A percentile compares a stretch with the other conserved stretches of the same genome.
Evolutionary conservation across 2,888 invertebrate genomes (phyloP).

Genomic region (Norana najaformis): DNA sequence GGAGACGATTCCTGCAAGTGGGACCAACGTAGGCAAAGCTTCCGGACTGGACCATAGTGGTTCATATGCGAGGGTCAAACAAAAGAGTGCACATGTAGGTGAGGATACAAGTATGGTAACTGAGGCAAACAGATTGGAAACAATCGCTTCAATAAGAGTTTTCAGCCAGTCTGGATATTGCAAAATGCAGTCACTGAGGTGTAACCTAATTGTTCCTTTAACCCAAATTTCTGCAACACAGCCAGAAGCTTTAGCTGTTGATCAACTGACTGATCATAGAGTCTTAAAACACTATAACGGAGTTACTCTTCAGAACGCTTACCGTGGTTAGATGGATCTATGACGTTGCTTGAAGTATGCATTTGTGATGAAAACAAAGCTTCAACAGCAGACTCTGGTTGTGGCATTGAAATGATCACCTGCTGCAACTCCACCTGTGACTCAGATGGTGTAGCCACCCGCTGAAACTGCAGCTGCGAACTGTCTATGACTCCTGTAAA

Average conservation of each 20-base stretch:
- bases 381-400: not conserved
- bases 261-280: too few relatives aligned
- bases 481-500: not conserved
- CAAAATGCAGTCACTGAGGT: not conserved
- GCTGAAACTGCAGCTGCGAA: constrained; percentile 17
- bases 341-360: not conserved
- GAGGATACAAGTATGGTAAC: too few relatives aligned
- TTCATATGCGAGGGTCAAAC: too few relatives aligned
- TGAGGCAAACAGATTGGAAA: not conserved
- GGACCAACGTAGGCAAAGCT: too few relatives aligned
- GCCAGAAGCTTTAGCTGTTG: too few relatives aligned
- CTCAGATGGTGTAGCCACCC: not conserved
- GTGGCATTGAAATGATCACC: constrained; percentile 22
- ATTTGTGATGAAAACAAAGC: constrained; percentile 4
- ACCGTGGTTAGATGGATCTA: not conserved
- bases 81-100: not conserved
- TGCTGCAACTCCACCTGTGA: constrained; percentile 14
- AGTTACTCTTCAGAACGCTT: not conserved
- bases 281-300: not conserved
- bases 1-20: too few relatives aligned
- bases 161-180: not conserved
- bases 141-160: not conserved
- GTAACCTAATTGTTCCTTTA: not conserved
- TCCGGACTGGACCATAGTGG: too few relatives aligned
- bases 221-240: not conserved